Conservation (phyloP, 2,888 invertebrate genomes). For the Helicoverpa assulta region DNA sequence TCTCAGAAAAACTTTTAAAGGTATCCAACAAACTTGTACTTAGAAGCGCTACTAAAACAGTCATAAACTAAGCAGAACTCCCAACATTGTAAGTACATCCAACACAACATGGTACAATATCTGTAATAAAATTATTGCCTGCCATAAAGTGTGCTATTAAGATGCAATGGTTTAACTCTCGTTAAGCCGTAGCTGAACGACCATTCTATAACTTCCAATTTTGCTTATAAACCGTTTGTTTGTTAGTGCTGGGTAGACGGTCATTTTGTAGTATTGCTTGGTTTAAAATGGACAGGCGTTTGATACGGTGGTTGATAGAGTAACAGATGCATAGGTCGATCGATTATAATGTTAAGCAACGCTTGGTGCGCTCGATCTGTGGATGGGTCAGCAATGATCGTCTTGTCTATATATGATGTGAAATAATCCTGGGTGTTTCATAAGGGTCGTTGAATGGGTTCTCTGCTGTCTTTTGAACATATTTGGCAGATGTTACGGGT, state of each 20-base stretch:
- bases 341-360: no score
- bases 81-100: slow-evolving; percentile 29
- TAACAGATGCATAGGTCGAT: no score
- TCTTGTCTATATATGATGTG: no score
- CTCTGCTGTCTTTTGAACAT: no score
- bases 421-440: no score
- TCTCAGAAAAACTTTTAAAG: neutral
- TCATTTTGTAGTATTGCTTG: neutral
- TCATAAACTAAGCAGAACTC: neutral
- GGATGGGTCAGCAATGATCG: no score
- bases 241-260: slow-evolving; percentile 47
- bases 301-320: no score
- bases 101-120: slow-evolving; percentile 30
- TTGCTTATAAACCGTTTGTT: slow-evolving; percentile 62
- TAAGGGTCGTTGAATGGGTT: no score
- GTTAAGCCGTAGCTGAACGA: slow-evolving; percentile 60
- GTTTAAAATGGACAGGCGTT: no score
- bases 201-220: slow-evolving; percentile 73
- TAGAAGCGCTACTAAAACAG: neutral
- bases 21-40: neutral
- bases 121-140: slow-evolving; percentile 60
- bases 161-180: slow-evolving; percentile 68
- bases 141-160: slow-evolving; percentile 70
- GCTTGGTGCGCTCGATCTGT: no score
- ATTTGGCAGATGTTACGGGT: no score